A percentile compares a stretch with the other conserved stretches of the same genome.
phyloP scores from a whole-genome alignment of 64 coral and sea anemone genomes.

The Stichodactyla helianthus region DNA sequence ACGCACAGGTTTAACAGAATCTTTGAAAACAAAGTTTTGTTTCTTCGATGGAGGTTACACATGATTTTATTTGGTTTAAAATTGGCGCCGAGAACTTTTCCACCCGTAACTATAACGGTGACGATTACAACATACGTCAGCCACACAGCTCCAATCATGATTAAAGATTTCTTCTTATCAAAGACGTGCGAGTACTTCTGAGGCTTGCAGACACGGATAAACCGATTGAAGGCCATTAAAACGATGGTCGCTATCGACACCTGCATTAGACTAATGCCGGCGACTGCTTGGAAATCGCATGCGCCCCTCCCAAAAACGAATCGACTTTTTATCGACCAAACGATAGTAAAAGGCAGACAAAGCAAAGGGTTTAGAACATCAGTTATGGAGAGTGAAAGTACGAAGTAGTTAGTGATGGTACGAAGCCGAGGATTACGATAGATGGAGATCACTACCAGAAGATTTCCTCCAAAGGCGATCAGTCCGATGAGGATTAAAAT shows the following conservation, averaged over 20 bases:
- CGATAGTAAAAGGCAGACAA: not conserved
- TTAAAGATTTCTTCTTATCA: not conserved
- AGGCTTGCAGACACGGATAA: not conserved
- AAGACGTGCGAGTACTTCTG: not conserved
- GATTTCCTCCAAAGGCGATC: slow-evolving; percentile 25
- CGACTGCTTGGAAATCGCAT: not conserved
- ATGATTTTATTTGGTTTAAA: not conserved
- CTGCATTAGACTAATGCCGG: not conserved
- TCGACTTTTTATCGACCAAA: not conserved
- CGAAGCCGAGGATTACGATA: slow-evolving; percentile 31
- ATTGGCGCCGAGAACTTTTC: not conserved
- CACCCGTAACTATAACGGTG: not conserved
- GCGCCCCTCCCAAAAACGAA: not conserved
- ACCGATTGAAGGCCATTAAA: not conserved
- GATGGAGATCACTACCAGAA: slow-evolving; percentile 34
- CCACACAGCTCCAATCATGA: not conserved
- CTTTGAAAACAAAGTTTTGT: not conserved
- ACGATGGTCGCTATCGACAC: not conserved
- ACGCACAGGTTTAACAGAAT: not conserved
- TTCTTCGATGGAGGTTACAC: not conserved
- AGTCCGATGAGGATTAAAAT: slow-evolving; percentile 29
- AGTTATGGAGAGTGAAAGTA: slow-evolving; percentile 26
- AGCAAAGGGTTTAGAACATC: slow-evolving; percentile 1
- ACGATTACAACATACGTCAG: not conserved
- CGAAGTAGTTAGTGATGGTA: slow-evolving; percentile 46